Conservation (phyloP, 2,888 invertebrate species). For the Lacanobia oleracea region DNA sequence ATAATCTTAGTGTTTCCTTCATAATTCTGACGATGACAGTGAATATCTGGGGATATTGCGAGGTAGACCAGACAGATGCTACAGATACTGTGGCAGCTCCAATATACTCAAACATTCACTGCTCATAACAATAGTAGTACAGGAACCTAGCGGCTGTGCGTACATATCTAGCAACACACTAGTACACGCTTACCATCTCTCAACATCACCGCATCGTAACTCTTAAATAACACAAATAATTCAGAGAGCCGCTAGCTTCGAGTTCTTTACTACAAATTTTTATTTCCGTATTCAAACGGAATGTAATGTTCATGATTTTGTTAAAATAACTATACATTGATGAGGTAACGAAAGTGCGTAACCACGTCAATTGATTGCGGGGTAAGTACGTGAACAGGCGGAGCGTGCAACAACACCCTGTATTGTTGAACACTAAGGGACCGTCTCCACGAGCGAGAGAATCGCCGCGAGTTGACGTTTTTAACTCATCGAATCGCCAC, state of each 20-base stretch:
- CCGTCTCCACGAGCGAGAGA: too few relatives aligned
- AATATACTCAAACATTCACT: constrained; percentile 39
- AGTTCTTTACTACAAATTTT: constrained; percentile 33
- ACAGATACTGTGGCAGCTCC: neutral
- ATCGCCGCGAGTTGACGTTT: too few relatives aligned
- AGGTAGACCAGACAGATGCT: neutral
- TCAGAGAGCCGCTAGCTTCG: constrained; percentile 32
- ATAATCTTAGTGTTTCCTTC: constrained; percentile 38
- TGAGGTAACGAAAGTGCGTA: constrained; percentile 58
- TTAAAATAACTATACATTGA: constrained; percentile 51
- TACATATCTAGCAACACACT: neutral
- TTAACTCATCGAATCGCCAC: too few relatives aligned
- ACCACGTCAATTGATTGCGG: constrained; percentile 19
- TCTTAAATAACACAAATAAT: constrained; percentile 5
- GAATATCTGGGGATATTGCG: constrained; percentile 24
- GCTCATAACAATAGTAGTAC: constrained; percentile 25
- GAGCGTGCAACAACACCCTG: constrained; percentile 1
- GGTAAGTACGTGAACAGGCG: constrained; percentile 3
- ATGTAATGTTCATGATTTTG: constrained; percentile 55
- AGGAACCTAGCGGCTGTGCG: constrained; percentile 31
- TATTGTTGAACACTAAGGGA: neutral
- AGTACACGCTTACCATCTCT: neutral
- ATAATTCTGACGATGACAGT: constrained; percentile 32
- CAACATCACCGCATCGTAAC: neutral
- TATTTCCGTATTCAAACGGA: constrained; percentile 61